Evolutionary conservation across 2,888 invertebrate species (phyloP).

Genomic region (Hedya salicella): DNA sequence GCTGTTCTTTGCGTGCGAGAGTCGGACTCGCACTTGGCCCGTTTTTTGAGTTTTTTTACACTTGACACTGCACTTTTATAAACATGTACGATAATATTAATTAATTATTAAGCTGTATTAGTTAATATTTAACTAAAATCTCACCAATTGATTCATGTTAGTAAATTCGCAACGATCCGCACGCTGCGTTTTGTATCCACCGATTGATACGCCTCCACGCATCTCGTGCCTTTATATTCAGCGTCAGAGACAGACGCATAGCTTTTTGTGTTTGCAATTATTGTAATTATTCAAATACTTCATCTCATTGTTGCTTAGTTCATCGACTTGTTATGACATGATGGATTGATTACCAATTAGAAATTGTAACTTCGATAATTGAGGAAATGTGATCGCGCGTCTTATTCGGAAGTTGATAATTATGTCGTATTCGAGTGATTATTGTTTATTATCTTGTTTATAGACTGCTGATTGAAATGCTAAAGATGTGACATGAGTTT

Average conservation of each 20-base stretch:
- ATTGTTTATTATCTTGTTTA: not conserved
- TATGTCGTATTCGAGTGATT: slow-evolving; percentile 18
- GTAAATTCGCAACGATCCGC: slow-evolving; percentile 33
- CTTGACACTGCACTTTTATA: slow-evolving; percentile 15
- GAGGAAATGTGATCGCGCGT: slow-evolving; percentile 40
- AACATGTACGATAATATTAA: not conserved
- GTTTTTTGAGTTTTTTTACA: not conserved
- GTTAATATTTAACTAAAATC: slow-evolving; percentile 38
- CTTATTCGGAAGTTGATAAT: slow-evolving; percentile 41
- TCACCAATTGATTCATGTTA: slow-evolving; percentile 61
- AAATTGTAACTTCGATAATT: slow-evolving; percentile 39
- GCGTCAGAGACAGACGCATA: slow-evolving; percentile 45
- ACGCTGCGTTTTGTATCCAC: slow-evolving; percentile 41
- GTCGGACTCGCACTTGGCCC: no score
- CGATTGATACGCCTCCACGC: slow-evolving; percentile 55
- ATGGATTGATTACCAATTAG: slow-evolving; percentile 41
- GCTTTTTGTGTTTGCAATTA: slow-evolving; percentile 46
- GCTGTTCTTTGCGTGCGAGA: no score
- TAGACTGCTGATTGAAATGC: slow-evolving; percentile 21
- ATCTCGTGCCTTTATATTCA: slow-evolving; percentile 61
- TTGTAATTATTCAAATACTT: slow-evolving; percentile 49
- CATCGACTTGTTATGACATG: slow-evolving; percentile 40
- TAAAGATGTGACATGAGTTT: slow-evolving; percentile 16
- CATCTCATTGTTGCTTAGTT: slow-evolving; percentile 38
- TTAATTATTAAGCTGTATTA: no score